Evolutionary conservation across 2,113 vertebrate species (phyloP), one percentile per base, ranked within the genome.

Genomic region (Cheirogaleus medius): DNA sequence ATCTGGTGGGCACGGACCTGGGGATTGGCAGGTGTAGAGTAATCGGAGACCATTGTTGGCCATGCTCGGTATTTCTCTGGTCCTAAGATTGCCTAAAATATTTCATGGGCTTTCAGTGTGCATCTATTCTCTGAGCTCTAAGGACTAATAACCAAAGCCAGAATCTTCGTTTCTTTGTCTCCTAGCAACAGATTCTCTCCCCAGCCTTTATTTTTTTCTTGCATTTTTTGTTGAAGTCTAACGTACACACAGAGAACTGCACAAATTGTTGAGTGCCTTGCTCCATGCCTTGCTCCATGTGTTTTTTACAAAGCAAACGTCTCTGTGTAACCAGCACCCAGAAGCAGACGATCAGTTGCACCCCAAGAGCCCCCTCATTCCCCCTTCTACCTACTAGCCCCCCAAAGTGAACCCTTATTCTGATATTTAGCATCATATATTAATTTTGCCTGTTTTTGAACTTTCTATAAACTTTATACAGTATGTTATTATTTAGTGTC

Each of bases 171-270:
- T 89, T 96, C 83, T 94, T 86, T 68, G 97, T 98, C 84, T 95
- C 97, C 91, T 97, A 97, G 97, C 97, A 97, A 97, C 97, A 54
- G 56, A 76, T 87, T 91, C 49, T 94, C 74, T 95, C 52, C 44
- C 73, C 9, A 90, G 42, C 54, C 73, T n/a, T 85, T 21, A 9
- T n/a, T 76, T 47, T 76, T 87, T 47, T 73, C 81, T 95, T 92
- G 25, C 90, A 95, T 54, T 94, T 97, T 93, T 77, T 87, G 76
- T 94, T 94, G 90, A 81, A 82, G 78, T 74, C 92, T 89, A 85
- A 64, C 71, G 69, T 49, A 82, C 80, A 94, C 6, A 18, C 82
- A 81, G 85, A 81, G 81, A 84, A 63, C 69, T 14, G 42, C 20
- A 77, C 78, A 64, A 47, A 82, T 82, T 49, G 39, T 82, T 85